Conservation (phyloP, 2,797 vertebrate genomes). For the Premnoplex brunnescens region DNA sequence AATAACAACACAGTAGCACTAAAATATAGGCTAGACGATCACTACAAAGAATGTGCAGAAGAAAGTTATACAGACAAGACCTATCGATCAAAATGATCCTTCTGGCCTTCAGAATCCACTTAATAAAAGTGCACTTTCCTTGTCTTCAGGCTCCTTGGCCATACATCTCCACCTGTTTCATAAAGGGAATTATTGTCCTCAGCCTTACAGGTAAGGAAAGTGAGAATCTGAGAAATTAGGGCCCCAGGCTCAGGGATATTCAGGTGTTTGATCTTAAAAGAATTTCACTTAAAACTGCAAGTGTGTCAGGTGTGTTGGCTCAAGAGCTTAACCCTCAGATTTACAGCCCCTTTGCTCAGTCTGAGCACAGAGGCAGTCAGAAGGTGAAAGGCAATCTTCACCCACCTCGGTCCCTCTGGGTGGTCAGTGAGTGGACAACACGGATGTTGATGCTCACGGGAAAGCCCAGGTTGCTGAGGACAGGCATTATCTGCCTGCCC, state of each 20-base stretch:
- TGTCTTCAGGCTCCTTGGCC: background rate
- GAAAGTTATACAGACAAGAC: background rate
- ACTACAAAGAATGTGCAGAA: background rate
- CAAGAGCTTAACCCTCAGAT: background rate
- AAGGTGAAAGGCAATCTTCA: background rate
- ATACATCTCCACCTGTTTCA: conserved; percentile 5
- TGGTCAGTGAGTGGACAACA: background rate
- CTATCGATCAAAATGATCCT: background rate
- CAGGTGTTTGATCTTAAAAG: conserved; percentile 15
- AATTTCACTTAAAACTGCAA: background rate
- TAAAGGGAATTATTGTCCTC: conserved; percentile 28
- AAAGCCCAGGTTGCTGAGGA: background rate
- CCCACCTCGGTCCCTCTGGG: background rate
- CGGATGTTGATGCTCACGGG: fast-evolving
- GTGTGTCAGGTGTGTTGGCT: background rate
- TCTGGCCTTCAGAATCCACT: conserved; percentile 30
- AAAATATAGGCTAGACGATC: background rate
- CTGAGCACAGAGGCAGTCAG: background rate
- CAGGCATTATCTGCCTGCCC: fast-evolving
- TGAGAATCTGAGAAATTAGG: background rate
- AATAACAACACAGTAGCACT: background rate
- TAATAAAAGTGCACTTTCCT: conserved; percentile 25
- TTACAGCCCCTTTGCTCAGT: background rate
- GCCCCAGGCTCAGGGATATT: background rate
- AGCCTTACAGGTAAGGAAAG: conserved; percentile 4